phyloP scores from a whole-genome alignment of 2,888 invertebrate genomes.

The Drosophila differens region DNA sequence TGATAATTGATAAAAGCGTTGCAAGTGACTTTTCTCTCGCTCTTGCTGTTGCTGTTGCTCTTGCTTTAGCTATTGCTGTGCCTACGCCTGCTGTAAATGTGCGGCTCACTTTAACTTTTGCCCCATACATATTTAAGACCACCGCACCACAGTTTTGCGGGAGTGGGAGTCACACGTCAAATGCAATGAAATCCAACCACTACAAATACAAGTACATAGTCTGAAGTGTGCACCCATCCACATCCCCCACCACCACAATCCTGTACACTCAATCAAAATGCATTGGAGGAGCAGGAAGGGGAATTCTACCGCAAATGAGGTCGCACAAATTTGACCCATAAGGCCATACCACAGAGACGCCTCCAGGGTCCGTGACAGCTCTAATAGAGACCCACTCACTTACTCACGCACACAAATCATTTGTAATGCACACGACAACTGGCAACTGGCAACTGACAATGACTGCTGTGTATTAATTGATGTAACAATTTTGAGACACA shows the following conservation, averaged over 20 bases:
- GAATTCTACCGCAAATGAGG: constrained; percentile 59
- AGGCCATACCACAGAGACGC: constrained; percentile 34
- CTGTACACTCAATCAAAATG: constrained; percentile 62
- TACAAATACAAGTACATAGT: constrained; percentile 60
- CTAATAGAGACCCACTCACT: constrained; percentile 71
- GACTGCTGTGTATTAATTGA: constrained; percentile 76
- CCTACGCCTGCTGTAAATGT: constrained; percentile 22
- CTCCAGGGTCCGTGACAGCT: constrained; percentile 33
- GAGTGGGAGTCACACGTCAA: constrained; percentile 50
- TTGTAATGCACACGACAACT: constrained; percentile 73
- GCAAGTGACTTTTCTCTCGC: constrained; percentile 23
- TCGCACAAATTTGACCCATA: constrained; percentile 76
- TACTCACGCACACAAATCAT: constrained; percentile 71
- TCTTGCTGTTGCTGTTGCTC: background rate
- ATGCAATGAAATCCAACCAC: constrained; percentile 72
- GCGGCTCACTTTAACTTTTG: constrained; percentile 53
- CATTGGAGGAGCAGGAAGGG: background rate
- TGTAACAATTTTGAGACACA: constrained; percentile 58
- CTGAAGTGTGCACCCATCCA: constrained; percentile 48
- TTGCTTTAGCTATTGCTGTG: constrained; percentile 7
- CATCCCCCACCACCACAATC: constrained; percentile 1
- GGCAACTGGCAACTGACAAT: constrained; percentile 67
- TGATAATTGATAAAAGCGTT: constrained; percentile 79
- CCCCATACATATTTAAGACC: constrained; percentile 64
- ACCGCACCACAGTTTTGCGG: constrained; percentile 12